A percentile compares a stretch with the other conserved stretches of the same genome.
Conservation (phyloP, 2,797 vertebrate species). For the Rhinichthys osculus region DNA sequence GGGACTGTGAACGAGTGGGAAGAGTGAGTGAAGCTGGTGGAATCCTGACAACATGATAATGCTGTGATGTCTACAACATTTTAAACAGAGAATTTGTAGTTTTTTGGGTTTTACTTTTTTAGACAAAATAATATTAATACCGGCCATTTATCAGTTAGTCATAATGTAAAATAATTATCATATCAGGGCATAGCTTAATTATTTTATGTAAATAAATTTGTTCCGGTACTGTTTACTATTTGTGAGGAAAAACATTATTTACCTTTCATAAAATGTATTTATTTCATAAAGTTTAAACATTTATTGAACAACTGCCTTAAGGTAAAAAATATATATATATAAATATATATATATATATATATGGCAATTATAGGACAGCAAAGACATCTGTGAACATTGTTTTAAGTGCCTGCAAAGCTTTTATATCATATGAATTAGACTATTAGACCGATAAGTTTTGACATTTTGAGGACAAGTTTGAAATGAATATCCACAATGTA, state of each 20-base stretch:
- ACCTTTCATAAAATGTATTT: constrained; percentile 4
- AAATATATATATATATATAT: not conserved
- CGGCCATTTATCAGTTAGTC: not conserved
- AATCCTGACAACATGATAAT: not conserved
- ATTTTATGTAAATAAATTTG: not conserved
- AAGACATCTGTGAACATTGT: constrained; percentile 32
- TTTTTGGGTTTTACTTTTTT: not conserved
- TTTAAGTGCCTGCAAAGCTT: constrained; percentile 28
- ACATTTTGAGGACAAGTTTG: constrained; percentile 24
- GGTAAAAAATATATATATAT: not conserved
- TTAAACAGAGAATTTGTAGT: too few species aligned
- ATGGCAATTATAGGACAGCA: not conserved
- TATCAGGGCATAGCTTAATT: not conserved
- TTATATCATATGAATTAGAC: constrained; percentile 11
- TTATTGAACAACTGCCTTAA: not conserved
- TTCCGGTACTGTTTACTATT: not conserved
- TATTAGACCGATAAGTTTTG: constrained; percentile 7
- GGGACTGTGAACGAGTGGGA: too few species aligned
- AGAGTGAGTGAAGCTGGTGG: too few species aligned
- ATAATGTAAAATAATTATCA: not conserved
- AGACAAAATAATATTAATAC: not conserved
- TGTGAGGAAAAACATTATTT: not conserved
- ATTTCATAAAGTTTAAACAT: constrained; percentile 1
- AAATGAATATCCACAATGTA: constrained; percentile 28
- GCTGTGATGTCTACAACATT: not conserved